Percentiles rank a stretch among this genome's conserved stretches.
Conservation (phyloP, 2,888 invertebrate species). For the Mechanitis messenoides region DNA sequence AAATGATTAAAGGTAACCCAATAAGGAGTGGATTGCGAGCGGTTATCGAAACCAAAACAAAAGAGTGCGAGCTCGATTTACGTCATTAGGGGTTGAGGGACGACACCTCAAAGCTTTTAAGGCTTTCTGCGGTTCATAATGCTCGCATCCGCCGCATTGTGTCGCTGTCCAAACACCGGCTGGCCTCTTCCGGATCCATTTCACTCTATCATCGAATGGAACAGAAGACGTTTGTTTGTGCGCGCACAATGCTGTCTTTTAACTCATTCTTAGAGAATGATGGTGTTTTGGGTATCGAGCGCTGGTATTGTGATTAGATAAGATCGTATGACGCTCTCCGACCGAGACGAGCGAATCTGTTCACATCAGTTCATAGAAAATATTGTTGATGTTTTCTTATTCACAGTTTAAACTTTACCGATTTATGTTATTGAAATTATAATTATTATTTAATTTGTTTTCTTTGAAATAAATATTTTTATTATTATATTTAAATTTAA, state of each 20-base stretch:
- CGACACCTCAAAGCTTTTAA: slow-evolving; percentile 47
- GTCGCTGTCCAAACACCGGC: slow-evolving; percentile 54
- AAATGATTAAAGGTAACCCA: slow-evolving; percentile 71
- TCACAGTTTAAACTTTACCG: too few species aligned
- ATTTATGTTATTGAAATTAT: too few species aligned
- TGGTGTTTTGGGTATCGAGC: slow-evolving; percentile 40
- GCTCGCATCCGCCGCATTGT: slow-evolving; percentile 56
- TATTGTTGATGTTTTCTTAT: too few species aligned
- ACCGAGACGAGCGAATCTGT: neutral
- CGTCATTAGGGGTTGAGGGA: slow-evolving; percentile 57
- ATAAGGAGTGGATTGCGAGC: slow-evolving; percentile 57
- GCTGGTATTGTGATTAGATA: slow-evolving; percentile 36
- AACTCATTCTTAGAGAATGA: slow-evolving; percentile 23
- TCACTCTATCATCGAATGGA: slow-evolving; percentile 31
- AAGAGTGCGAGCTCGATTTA: slow-evolving; percentile 63
- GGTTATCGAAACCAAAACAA: slow-evolving; percentile 58
- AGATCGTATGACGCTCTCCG: slow-evolving; percentile 32
- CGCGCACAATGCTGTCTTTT: slow-evolving; percentile 18
- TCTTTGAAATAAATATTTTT: too few species aligned
- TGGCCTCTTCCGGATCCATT: slow-evolving; percentile 45
- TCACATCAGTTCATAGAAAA: too few species aligned
- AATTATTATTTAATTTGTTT: too few species aligned
- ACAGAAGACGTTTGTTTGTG: slow-evolving; percentile 21
- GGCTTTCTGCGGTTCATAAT: slow-evolving; percentile 39
- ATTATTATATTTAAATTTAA: too few species aligned